Conservation (phyloP, 1,140 invertebrate genomes). For the Campoletis sonorensis region DNA sequence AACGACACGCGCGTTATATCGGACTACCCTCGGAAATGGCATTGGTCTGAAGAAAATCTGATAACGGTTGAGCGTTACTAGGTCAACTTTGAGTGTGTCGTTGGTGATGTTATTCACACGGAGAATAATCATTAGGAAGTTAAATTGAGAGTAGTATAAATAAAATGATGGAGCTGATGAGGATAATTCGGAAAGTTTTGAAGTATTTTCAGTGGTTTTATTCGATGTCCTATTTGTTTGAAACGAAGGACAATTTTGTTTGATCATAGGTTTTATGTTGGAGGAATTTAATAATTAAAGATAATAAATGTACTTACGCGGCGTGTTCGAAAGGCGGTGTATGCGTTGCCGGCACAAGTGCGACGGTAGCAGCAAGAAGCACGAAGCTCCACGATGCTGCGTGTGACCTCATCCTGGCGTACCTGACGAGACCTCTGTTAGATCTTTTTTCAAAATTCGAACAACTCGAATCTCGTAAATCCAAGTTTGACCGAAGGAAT, state of each 20-base stretch:
- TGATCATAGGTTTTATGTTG: neutral
- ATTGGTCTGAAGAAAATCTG: conserved; percentile 27
- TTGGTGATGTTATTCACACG: neutral
- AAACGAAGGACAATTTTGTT: neutral
- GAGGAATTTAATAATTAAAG: no score
- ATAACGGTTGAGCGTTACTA: conserved; percentile 24
- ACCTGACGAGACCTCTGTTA: conserved; percentile 26
- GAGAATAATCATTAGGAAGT: conserved; percentile 2
- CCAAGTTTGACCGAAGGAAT: conserved; percentile 19
- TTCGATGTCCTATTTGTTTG: no score
- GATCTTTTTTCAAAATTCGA: conserved; percentile 42
- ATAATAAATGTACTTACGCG: conserved; percentile 68
- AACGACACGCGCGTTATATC: conserved; percentile 29
- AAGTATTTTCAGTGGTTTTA: no score
- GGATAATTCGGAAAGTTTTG: neutral
- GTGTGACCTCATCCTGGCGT: conserved; percentile 69
- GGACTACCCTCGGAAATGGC: conserved; percentile 35
- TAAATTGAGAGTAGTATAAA: neutral
- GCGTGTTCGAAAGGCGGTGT: conserved; percentile 74
- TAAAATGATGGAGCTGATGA: neutral
- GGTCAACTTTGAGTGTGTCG: conserved; percentile 21
- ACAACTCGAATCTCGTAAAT: neutral
- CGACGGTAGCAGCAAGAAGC: conserved; percentile 74
- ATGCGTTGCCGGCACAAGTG: conserved; percentile 74
- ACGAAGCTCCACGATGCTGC: conserved; percentile 74